Conservation (phyloP, 1,140 invertebrate species). For the Scaptodrosophila lebanonensis region DNA sequence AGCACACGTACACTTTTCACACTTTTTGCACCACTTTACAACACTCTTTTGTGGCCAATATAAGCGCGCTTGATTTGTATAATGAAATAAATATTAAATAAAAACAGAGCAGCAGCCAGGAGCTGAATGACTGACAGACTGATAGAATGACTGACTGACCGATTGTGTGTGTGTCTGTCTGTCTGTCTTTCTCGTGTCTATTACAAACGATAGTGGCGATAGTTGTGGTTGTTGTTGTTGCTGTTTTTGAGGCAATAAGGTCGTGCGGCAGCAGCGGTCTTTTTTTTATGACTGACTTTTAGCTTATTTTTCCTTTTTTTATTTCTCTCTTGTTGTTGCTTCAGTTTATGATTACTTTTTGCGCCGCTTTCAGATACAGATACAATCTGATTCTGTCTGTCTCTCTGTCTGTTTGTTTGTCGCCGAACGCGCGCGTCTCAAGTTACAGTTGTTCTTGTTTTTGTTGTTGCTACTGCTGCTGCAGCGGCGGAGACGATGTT, state of each 20-base stretch:
- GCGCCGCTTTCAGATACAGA: slow-evolving; percentile 56
- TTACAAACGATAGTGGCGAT: slow-evolving; percentile 9
- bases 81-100: too few relatives aligned
- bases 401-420: slow-evolving; percentile 40
- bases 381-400: slow-evolving; percentile 57
- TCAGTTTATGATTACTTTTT: slow-evolving; percentile 62
- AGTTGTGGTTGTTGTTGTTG: slow-evolving; percentile 7
- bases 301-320: slow-evolving; percentile 43
- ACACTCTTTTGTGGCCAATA: too few relatives aligned
- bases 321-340: slow-evolving; percentile 55
- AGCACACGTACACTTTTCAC: too few relatives aligned
- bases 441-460: slow-evolving; percentile 47
- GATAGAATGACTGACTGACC: slow-evolving; percentile 6
- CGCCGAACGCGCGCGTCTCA: slow-evolving; percentile 28
- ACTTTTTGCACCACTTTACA: too few relatives aligned
- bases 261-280: background rate
- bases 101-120: background rate
- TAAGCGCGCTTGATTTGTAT: too few relatives aligned
- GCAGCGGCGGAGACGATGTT: slow-evolving; percentile 18
- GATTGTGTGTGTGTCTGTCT: too few relatives aligned
- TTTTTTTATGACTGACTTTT: slow-evolving; percentile 39
- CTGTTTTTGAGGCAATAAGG: slow-evolving; percentile 1
- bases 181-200: slow-evolving; percentile 13
- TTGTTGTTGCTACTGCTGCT: slow-evolving; percentile 54
- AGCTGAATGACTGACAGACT: background rate